Base-by-base conservation (phyloP, 2,113 vertebrate genomes). In the Odontesthes bonariensis region DNA sequence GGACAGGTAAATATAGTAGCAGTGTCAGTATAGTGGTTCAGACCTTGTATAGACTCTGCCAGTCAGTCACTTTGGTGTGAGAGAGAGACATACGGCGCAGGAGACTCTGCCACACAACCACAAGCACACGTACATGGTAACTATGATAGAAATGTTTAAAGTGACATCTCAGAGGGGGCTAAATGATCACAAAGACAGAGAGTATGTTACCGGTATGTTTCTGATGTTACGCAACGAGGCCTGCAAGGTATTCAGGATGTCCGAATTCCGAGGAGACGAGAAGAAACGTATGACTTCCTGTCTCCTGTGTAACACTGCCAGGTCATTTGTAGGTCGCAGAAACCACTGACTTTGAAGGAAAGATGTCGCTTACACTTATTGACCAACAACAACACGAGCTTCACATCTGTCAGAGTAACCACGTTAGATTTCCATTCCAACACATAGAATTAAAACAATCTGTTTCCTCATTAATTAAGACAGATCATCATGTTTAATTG, bases 271-370 rank as follows among this genome's bases (percentile, higher is more conserved):
- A 61, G 97, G 96, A 9, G 91, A 92, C 7, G 96, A 90, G 70
- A 99, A 98, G 90, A 98, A 99, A 69, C 94, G 90, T 63, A 99
- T 96, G 79, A 98, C 97, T 67, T 99, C 96, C 75, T 99, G 94
- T 33, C 98, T 95, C 74, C 95, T 95, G 65, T 89, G 94, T 59
- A 99, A 89, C 79, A 97, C 95, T 3, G 68, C 82, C 73, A 95
- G 65, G 67, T 98, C 95, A 53, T 82, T 88, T 17, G 96, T 98
- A 9, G 98, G 98, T 51, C 96, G 92, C 55, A 95, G 94, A 65
- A 99, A 96, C 98, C 98, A 99, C 64, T 96, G 84, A 65, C 96
- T 97, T 71, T 49, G 10, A 68, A 27, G 31, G 68, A 20, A 59
- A 10, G 47, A 38, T 13, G n/a, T 19, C 8, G 59, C 19, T 20